phyloP scores from a whole-genome alignment of 2,113 vertebrate genomes.

The Motacilla alba region DNA sequence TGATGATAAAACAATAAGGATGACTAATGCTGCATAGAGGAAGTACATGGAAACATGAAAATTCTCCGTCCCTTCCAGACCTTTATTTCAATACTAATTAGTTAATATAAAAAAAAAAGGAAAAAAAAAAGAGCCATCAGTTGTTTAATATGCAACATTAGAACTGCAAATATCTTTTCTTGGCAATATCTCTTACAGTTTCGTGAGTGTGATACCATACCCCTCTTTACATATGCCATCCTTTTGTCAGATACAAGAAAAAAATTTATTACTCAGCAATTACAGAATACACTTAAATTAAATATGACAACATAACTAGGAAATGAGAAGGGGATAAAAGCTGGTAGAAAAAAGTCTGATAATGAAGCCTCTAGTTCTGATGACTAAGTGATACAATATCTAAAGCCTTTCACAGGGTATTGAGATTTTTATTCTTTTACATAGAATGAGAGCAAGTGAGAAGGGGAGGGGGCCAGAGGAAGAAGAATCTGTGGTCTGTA shows the following conservation, averaged over 20 bases:
- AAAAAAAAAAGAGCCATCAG: neutral
- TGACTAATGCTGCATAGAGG: neutral
- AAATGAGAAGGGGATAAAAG: conserved; percentile 11
- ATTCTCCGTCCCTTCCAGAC: neutral
- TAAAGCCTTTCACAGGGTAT: neutral
- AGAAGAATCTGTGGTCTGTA: conserved; percentile 41
- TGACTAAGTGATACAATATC: neutral
- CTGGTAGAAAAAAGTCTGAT: neutral
- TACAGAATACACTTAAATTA: neutral
- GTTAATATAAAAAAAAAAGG: neutral
- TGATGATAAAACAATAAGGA: neutral
- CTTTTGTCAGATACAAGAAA: neutral
- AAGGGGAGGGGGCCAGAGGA: neutral
- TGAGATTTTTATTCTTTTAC: conserved; percentile 14
- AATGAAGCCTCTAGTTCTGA: neutral
- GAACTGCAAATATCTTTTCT: neutral
- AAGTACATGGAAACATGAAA: neutral
- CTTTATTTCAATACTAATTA: conserved; percentile 27
- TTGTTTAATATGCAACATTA: neutral
- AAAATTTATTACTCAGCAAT: neutral
- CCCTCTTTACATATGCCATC: neutral
- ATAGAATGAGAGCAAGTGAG: neutral
- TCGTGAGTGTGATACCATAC: neutral
- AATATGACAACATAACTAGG: neutral
- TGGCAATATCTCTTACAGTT: neutral